Evolutionary conservation across 2,113 vertebrate genomes (phyloP).

Genomic region (Eurystomus gularis): DNA sequence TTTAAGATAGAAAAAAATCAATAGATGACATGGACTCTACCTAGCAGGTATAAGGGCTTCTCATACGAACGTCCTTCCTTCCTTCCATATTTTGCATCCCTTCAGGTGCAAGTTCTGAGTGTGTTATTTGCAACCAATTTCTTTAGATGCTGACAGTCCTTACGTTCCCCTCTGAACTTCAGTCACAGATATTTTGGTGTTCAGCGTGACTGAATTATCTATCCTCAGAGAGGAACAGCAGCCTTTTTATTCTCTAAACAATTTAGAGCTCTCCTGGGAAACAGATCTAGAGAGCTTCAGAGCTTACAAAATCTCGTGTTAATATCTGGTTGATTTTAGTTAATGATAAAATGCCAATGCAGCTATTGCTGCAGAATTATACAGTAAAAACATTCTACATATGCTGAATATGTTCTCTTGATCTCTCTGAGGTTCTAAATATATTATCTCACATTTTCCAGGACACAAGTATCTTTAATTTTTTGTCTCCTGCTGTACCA

Average conservation of each 20-base stretch:
- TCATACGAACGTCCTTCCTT: not conserved
- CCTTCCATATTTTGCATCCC: not conserved
- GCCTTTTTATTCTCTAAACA: not conserved
- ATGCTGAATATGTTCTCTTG: not conserved
- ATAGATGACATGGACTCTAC: not conserved
- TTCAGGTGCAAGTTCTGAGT: not conserved
- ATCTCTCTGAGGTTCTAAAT: not conserved
- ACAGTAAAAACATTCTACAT: not conserved
- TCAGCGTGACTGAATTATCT: not conserved
- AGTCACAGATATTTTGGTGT: not conserved
- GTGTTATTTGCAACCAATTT: not conserved
- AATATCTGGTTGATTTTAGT: not conserved
- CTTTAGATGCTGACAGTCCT: not conserved
- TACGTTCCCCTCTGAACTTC: not conserved
- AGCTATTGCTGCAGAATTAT: not conserved
- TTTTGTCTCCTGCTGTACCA: not conserved
- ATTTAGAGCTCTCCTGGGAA: not conserved
- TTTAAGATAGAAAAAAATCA: not conserved
- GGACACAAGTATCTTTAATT: not conserved
- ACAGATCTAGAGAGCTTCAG: not conserved
- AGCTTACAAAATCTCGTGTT: not conserved
- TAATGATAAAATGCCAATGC: not conserved
- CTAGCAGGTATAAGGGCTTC: not conserved
- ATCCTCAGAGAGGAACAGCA: not conserved
- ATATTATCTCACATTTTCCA: not conserved